These are phyloP conservation scores for Ictidomys tridecemlineatus DNA, from an alignment of 2,113 vertebrate genomes.

Conservation along the genomic window DNA sequence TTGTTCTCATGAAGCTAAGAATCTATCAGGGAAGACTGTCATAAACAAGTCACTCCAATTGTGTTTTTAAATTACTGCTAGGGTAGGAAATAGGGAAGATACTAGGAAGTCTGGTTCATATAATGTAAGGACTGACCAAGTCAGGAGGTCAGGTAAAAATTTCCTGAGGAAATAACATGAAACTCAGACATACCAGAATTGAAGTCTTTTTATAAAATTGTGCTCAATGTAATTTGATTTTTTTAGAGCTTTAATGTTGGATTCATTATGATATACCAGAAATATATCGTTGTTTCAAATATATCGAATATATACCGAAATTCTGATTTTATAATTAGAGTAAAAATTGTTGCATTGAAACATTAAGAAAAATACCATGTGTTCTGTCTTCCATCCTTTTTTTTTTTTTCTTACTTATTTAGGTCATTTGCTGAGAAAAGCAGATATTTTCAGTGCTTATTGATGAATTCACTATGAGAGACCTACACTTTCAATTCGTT, in stretches of 20 bases:
- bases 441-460: background rate
- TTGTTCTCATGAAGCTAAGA: background rate
- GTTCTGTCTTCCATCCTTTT: background rate
- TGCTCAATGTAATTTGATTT: background rate
- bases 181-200: background rate
- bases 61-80: background rate
- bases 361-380: background rate
- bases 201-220: background rate
- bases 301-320: background rate
- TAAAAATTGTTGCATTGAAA: background rate
- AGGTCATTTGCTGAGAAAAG: slow-evolving; percentile 44
- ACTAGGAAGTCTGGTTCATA: background rate
- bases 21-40: background rate
- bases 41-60: background rate
- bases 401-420: background rate
- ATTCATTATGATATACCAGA: background rate
- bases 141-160: background rate
- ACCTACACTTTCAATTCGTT: background rate
- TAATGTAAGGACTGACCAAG: background rate
- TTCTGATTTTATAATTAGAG: background rate
- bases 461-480: background rate
- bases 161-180: background rate
- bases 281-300: background rate
- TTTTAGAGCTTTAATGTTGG: slow-evolving; percentile 1
- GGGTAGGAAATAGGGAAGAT: background rate